Percentiles rank a stretch among this genome's conserved stretches.
These are phyloP conservation scores for Sula dactylatra DNA, from an alignment of 2,113 vertebrate genomes.

Conservation along the genomic window DNA sequence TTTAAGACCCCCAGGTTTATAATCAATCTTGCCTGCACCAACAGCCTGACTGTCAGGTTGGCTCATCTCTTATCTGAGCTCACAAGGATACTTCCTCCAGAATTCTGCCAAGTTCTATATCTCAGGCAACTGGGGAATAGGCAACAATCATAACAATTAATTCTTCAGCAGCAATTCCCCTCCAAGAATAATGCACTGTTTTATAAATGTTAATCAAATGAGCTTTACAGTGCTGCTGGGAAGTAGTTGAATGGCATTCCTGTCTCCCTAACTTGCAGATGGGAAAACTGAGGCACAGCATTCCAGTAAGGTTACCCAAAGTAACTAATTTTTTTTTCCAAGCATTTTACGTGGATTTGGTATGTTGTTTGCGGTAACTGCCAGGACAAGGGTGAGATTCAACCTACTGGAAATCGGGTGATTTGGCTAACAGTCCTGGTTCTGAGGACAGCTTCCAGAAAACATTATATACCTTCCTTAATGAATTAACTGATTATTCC, in stretches of 20 bases:
- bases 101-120: background rate
- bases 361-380: background rate
- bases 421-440: background rate
- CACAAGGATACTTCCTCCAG: background rate
- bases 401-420: background rate
- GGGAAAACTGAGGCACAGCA: background rate
- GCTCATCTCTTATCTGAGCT: background rate
- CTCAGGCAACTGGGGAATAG: background rate
- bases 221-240: background rate
- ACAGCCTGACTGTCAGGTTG: background rate
- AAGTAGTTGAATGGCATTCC: background rate
- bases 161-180: background rate
- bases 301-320: background rate
- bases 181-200: background rate
- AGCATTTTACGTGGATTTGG: background rate
- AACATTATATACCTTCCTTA: background rate
- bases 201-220: background rate
- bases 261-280: background rate
- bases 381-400: background rate
- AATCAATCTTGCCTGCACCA: background rate
- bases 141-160: constrained; percentile 6
- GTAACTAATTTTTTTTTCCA: background rate
- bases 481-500: background rate
- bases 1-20: background rate
- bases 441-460: background rate